Base-by-base conservation (phyloP, 1,140 invertebrate genomes). In the Drosophila mayri region DNA sequence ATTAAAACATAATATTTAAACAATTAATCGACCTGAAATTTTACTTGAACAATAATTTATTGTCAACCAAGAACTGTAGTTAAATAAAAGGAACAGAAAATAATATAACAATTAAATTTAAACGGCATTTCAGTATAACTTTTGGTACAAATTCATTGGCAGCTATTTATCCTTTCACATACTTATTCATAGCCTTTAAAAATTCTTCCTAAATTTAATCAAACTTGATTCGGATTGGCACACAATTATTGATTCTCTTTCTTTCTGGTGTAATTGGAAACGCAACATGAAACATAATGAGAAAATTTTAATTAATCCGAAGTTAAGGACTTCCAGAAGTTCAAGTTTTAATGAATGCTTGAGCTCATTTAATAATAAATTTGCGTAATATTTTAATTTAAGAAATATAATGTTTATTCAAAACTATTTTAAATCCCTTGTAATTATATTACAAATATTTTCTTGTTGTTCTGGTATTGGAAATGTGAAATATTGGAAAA, bases 1-100 rank as follows among this genome's bases (percentile, higher is more conserved):
- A 35, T 20, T 8, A 14, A 52, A 37, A 22, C 20, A 4, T 16
- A 1, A 18, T 84, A 72, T 80, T 70, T 86, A 38, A 67, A 70
- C 82, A 70, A 75, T 86, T 67, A 66, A 75, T 81, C 72, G 80
- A 77, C 75, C 76, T 87, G 68, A 44, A 84, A 83, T 57, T 77
- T 28, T 35, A 43, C 25, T 25, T 25, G 25, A 25, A 25, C 4
- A 25, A 25, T 25, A 82, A 82, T 59, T 43, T 40, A 47, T 49
- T 55, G n/a, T 43, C 60, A 32, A 41, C 11, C 44, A n/a, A 7
- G 28, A 35, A 10, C 9, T 22, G 10, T 16, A 49, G 28, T 41
- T 71, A 44, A 47, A 46, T 37, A 3, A 22, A 54, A 30, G 62
- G 4, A 16, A 11, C 4, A 5, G n/a, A 12, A 20, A 18, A 16